phyloP scores from a whole-genome alignment of 2,113 vertebrate genomes.

The Phyllostomus discolor region DNA sequence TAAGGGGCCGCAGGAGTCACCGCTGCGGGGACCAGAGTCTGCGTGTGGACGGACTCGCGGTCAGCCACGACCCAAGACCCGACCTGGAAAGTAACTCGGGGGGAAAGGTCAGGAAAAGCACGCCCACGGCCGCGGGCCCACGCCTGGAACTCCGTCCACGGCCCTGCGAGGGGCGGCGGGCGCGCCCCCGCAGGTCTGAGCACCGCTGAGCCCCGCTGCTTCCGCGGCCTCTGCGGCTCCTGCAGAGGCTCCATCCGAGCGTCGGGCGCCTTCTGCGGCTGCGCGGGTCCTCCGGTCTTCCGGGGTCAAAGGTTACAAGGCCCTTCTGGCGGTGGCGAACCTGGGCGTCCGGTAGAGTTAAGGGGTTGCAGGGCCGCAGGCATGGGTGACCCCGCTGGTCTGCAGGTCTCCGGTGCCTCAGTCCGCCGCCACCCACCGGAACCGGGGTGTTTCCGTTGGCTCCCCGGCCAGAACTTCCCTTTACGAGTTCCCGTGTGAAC shows the following conservation, averaged over 20 bases:
- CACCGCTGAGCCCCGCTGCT: background rate
- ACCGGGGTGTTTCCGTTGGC: background rate
- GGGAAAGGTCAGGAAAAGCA: background rate
- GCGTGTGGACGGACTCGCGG: background rate
- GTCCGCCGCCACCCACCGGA: background rate
- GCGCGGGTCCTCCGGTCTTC: background rate
- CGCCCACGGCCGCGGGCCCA: rapidly evolving
- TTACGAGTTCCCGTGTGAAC: background rate
- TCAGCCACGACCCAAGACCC: background rate
- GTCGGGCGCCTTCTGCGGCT: background rate
- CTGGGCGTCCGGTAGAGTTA: background rate
- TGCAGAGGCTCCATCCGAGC: background rate
- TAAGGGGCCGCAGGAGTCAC: background rate
- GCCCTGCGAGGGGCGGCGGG: background rate
- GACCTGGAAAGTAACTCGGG: background rate
- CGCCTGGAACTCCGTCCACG: background rate
- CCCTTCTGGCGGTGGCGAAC: background rate
- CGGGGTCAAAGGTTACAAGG: background rate
- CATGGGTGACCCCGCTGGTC: too few relatives aligned
- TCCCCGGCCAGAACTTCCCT: background rate
- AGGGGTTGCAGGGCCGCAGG: background rate
- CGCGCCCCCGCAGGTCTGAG: background rate
- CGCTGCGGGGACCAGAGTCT: background rate
- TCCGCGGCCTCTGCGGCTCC: background rate
- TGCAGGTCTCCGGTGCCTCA: background rate